These are phyloP conservation scores for Malurus splendens DNA, from an alignment of 2,797 vertebrate species.

Conservation along the genomic window DNA sequence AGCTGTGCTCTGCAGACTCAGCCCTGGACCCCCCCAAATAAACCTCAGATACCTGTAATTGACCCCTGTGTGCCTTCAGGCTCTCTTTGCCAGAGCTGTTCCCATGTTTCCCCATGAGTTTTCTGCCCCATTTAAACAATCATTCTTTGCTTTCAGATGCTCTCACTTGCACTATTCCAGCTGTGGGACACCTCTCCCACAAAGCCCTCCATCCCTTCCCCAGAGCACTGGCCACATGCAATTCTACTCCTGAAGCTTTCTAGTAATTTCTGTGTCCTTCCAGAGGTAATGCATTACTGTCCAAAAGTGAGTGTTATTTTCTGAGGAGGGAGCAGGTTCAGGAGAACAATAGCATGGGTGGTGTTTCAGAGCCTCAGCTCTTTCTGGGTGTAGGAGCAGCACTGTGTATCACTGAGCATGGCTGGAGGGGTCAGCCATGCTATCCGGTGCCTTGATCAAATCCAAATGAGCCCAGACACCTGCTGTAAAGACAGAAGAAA, in stretches of 20 bases:
- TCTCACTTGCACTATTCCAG: not conserved
- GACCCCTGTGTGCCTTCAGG: not conserved
- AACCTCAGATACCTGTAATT: not conserved
- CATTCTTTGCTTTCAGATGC: not conserved
- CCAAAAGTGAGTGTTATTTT: not conserved
- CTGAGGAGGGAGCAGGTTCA: not conserved
- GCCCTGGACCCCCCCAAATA: not conserved
- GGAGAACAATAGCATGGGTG: not conserved
- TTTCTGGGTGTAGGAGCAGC: not conserved
- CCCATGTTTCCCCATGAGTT: fast-evolving
- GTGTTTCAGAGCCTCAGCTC: not conserved
- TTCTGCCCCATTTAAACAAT: not conserved
- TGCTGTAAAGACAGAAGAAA: not conserved
- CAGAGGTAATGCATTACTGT: not conserved
- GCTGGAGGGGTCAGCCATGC: not conserved
- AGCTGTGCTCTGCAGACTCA: not conserved
- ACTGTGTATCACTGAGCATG: not conserved
- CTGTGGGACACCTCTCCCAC: not conserved
- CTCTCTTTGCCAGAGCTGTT: not conserved
- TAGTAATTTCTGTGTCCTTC: not conserved
- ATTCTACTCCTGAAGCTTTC: not conserved
- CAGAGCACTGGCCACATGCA: fast-evolving
- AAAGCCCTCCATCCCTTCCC: not conserved
- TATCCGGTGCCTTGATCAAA: not conserved
- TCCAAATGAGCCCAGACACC: not conserved